Conservation (phyloP, 2,797 vertebrate species). For the Geotrypetes seraphini region DNA sequence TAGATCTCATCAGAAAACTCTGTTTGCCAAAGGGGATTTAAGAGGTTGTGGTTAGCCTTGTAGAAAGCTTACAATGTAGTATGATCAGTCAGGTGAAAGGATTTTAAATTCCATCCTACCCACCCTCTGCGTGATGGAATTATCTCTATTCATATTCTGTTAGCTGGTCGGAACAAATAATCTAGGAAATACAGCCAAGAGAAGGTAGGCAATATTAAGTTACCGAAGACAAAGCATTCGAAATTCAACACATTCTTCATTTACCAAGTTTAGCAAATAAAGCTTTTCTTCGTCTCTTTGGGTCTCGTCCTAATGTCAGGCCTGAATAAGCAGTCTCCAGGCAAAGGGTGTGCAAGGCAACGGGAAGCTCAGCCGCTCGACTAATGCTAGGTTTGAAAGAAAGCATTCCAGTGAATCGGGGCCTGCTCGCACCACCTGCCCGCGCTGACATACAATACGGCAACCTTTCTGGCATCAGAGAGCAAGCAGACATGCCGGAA, state of each 20-base stretch:
- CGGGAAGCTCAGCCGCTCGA: constrained; percentile 59
- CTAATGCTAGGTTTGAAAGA: constrained; percentile 59
- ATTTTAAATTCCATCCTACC: too few species aligned
- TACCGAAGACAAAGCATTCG: not conserved
- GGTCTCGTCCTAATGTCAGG: constrained; percentile 20
- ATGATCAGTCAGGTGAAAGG: too few species aligned
- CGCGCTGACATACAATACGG: constrained; percentile 61
- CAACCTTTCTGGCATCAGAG: constrained; percentile 61
- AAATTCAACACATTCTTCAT: not conserved
- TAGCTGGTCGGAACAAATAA: constrained; percentile 18
- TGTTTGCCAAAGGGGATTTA: too few species aligned
- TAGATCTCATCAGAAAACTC: too few species aligned
- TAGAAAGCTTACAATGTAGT: too few species aligned
- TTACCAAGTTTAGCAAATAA: not conserved
- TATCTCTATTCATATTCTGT: too few species aligned
- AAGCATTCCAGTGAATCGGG: constrained; percentile 53
- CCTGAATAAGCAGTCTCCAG: constrained; percentile 35
- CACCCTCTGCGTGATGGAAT: too few species aligned
- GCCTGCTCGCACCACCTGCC: constrained; percentile 62
- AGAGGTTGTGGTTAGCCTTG: too few species aligned
- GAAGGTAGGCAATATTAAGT: constrained; percentile 11
- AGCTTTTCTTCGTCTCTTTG: constrained; percentile 2
- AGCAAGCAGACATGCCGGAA: constrained; percentile 34
- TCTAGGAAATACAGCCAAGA: constrained; percentile 3
- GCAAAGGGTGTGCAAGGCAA: constrained; percentile 50